Conservation (phyloP, 1,140 invertebrate genomes). For the Cryptotermes secundus region DNA sequence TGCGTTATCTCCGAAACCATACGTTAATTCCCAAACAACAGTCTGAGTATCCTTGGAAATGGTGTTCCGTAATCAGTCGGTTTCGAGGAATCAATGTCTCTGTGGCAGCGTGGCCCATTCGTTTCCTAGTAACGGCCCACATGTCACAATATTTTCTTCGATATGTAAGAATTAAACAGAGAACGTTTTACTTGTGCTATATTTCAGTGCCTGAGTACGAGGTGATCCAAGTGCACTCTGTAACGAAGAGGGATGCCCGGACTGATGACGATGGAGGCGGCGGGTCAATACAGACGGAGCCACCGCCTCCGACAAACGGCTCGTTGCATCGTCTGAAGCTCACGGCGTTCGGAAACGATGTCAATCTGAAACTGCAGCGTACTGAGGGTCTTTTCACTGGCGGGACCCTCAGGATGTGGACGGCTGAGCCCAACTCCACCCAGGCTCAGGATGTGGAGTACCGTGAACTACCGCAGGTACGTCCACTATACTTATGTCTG, state of each 20-base stretch:
- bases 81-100: no score
- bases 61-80: no score
- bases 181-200: no score
- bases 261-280: constrained; percentile 33
- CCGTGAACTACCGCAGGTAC: constrained; percentile 61
- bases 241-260: constrained; percentile 38
- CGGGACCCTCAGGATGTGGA: constrained; percentile 71
- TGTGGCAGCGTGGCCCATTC: no score
- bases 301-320: constrained; percentile 30
- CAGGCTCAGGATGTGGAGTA: constrained; percentile 72
- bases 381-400: constrained; percentile 71
- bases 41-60: no score
- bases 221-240: constrained; percentile 54
- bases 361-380: constrained; percentile 69
- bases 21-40: no score
- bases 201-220: constrained; percentile 67
- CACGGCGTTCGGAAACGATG: constrained; percentile 71
- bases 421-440: constrained; percentile 64
- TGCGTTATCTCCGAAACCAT: no score
- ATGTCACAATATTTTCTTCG: no score
- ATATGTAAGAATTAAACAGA: no score
- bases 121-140: no score
- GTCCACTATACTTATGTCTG: not conserved
- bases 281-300: constrained; percentile 26
- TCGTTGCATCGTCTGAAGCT: constrained; percentile 64